A percentile compares a stretch with the other conserved stretches of the same genome.
Conservation (phyloP, 2,113 vertebrate species). For the Cephalopholis sonnerati region DNA sequence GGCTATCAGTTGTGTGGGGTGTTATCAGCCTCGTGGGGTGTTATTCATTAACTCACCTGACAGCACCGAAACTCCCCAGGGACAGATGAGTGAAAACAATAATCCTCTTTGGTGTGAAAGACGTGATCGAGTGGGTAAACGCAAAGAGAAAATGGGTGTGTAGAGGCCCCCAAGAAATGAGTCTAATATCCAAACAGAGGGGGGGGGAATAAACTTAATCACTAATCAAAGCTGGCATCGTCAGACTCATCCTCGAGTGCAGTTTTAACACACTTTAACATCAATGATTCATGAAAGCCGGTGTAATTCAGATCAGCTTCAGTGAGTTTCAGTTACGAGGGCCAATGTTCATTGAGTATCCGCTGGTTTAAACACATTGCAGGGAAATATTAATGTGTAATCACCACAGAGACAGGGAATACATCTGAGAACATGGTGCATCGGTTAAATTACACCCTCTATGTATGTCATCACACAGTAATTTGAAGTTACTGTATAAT, state of each 20-base stretch:
- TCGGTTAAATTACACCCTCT: not conserved
- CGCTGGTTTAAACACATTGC: constrained; percentile 1
- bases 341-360: constrained; percentile 51
- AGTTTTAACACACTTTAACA: constrained; percentile 3
- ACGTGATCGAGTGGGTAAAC: not conserved
- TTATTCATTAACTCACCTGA: constrained; percentile 76
- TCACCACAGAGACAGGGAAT: not conserved
- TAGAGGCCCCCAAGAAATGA: not conserved
- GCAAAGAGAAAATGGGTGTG: not conserved
- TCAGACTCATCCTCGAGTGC: not conserved
- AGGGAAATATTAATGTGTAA: constrained; percentile 59
- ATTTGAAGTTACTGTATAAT: constrained; percentile 63
- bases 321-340: constrained; percentile 39
- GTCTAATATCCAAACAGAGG: not conserved
- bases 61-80: constrained; percentile 63
- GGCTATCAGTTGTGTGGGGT: constrained; percentile 54
- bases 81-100: constrained; percentile 35
- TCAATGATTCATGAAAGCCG: constrained; percentile 56
- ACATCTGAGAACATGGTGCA: not conserved
- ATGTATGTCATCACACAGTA: constrained; percentile 21
- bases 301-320: constrained; percentile 58
- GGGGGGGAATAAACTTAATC: not conserved
- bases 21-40: constrained; percentile 69
- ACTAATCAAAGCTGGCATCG: not conserved
- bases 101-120: constrained; percentile 41